These are phyloP conservation scores for Tipula vernalis DNA, from an alignment of 2,888 invertebrate genomes.

Conservation along the genomic window DNA sequence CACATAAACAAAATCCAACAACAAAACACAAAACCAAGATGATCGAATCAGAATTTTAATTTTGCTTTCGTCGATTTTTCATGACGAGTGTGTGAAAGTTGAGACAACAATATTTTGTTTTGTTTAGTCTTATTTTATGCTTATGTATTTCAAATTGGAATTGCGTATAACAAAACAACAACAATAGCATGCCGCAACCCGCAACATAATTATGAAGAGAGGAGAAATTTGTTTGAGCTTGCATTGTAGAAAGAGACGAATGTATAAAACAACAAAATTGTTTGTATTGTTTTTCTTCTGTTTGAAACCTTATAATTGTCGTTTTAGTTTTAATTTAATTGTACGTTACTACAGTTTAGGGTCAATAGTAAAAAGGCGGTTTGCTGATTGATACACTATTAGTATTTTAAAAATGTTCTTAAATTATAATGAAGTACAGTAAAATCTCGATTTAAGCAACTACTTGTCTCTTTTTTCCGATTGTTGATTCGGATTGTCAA, in stretches of 20 bases:
- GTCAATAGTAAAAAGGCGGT: background rate
- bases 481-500: too few relatives aligned
- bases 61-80: background rate
- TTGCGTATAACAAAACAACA: background rate
- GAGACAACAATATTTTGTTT: background rate
- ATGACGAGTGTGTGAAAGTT: background rate
- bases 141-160: background rate
- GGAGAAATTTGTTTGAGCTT: background rate
- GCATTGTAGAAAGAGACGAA: background rate
- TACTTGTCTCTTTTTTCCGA: too few relatives aligned
- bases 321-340: background rate
- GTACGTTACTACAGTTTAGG: background rate
- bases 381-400: too few relatives aligned
- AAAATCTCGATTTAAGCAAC: too few relatives aligned
- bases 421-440: too few relatives aligned
- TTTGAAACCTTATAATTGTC: background rate
- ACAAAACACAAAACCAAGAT: background rate
- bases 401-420: too few relatives aligned
- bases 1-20: background rate
- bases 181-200: background rate
- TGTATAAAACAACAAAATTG: background rate
- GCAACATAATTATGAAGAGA: background rate
- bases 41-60: background rate
- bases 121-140: background rate
- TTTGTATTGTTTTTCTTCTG: background rate